Conservation (phyloP, 1,140 invertebrate species). For the Sinonovacula constricta region DNA sequence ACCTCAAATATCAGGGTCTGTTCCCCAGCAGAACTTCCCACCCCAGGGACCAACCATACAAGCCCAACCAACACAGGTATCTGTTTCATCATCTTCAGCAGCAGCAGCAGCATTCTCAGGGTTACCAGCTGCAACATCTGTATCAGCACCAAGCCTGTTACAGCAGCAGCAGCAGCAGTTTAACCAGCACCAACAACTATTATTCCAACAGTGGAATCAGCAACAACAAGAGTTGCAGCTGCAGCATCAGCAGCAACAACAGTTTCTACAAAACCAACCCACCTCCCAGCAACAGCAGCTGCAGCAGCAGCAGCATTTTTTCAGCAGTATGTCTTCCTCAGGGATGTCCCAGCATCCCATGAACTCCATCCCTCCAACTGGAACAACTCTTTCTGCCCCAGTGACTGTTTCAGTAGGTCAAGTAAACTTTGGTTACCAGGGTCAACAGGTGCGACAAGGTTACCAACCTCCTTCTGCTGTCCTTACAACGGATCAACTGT, state of each 20-base stretch:
- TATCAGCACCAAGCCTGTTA: neutral
- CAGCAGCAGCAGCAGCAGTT: neutral
- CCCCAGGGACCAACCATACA: neutral
- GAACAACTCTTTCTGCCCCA: constrained; percentile 28
- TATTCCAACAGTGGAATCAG: neutral
- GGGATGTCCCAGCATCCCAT: constrained; percentile 48
- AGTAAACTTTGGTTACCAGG: constrained; percentile 23
- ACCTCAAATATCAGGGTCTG: neutral
- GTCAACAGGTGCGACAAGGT: constrained; percentile 11
- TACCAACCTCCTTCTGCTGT: constrained; percentile 44
- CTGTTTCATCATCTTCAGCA: neutral
- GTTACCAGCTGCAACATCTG: neutral
- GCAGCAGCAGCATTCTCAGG: neutral
- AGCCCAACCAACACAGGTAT: neutral
- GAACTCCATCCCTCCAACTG: constrained; percentile 48
- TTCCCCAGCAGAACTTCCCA: neutral
- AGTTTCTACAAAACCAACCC: neutral
- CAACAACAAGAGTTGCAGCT: neutral
- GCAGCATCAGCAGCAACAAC: neutral
- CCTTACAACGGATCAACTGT: constrained; percentile 37
- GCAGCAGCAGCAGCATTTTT: constrained; percentile 27
- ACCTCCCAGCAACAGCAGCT: neutral
- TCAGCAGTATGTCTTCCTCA: constrained; percentile 41
- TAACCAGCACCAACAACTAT: neutral
- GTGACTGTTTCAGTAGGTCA: constrained; percentile 14